Conservation (phyloP, 2,797 vertebrate genomes). For the Oreochromis mossambicus region DNA sequence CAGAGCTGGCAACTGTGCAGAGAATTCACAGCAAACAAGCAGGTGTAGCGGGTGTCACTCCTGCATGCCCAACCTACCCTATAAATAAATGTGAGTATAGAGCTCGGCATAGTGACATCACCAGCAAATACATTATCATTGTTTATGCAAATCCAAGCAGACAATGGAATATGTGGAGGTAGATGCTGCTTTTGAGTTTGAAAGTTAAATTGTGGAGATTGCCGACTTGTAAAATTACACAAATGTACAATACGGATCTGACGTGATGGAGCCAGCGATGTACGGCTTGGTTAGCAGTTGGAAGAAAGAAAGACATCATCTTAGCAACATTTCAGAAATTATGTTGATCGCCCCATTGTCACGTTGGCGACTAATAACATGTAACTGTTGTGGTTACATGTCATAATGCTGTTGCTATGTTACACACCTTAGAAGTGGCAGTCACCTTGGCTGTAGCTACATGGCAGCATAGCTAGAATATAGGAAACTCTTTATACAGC, state of each 20-base stretch:
- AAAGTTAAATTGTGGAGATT: background rate
- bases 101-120: background rate
- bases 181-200: background rate
- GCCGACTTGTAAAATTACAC: background rate
- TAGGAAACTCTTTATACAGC: background rate
- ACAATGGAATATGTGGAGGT: background rate
- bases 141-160: background rate
- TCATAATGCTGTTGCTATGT: background rate
- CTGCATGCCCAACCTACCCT: background rate
- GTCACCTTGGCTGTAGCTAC: background rate
- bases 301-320: background rate
- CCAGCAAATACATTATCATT: background rate
- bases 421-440: background rate
- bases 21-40: background rate
- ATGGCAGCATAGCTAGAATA: background rate
- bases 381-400: background rate
- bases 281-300: background rate
- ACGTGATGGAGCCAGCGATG: background rate
- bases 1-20: background rate
- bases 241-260: rapidly evolving
- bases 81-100: background rate
- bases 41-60: background rate
- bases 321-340: background rate
- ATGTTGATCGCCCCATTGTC: background rate
- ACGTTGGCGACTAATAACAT: background rate